Conservation (phyloP, 2,888 invertebrate species). For the Pollenia griseotomentosa region DNA sequence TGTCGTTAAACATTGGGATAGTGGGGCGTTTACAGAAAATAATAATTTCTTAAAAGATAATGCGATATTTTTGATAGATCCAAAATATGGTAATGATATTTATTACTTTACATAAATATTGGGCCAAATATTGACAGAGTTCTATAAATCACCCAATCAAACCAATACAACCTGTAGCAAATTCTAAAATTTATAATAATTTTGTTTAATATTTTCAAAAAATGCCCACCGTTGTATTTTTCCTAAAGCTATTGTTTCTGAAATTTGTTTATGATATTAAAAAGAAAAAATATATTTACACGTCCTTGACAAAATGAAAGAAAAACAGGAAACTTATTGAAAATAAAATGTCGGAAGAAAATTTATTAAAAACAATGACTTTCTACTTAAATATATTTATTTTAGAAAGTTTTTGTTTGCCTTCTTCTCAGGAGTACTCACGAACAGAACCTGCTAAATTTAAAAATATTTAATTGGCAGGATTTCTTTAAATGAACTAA, state of each 20-base stretch:
- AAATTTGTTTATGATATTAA: slow-evolving; percentile 1
- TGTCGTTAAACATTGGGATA: neutral
- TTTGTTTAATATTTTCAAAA: too few species aligned
- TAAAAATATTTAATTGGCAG: slow-evolving; percentile 3
- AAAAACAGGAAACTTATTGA: slow-evolving; percentile 40
- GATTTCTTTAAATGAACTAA: neutral
- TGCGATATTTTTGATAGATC: too few species aligned
- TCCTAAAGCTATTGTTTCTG: neutral
- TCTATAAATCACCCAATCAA: too few species aligned
- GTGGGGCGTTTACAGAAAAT: too few species aligned
- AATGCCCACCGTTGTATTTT: neutral
- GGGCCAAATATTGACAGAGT: too few species aligned
- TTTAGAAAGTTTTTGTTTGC: neutral
- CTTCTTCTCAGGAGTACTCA: neutral
- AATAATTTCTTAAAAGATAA: too few species aligned
- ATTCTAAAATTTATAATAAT: too few species aligned
- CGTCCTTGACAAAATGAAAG: slow-evolving; percentile 2
- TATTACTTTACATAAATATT: too few species aligned
- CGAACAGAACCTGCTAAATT: neutral
- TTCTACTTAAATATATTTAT: neutral
- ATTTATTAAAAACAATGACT: slow-evolving; percentile 15
- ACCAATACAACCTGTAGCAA: too few species aligned
- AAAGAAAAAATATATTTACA: slow-evolving; percentile 12
- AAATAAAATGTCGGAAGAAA: slow-evolving; percentile 21
- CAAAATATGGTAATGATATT: too few species aligned